Evolutionary conservation across 2,113 vertebrate species (phyloP).

Genomic region (Phalacrocorax aristotelis): DNA sequence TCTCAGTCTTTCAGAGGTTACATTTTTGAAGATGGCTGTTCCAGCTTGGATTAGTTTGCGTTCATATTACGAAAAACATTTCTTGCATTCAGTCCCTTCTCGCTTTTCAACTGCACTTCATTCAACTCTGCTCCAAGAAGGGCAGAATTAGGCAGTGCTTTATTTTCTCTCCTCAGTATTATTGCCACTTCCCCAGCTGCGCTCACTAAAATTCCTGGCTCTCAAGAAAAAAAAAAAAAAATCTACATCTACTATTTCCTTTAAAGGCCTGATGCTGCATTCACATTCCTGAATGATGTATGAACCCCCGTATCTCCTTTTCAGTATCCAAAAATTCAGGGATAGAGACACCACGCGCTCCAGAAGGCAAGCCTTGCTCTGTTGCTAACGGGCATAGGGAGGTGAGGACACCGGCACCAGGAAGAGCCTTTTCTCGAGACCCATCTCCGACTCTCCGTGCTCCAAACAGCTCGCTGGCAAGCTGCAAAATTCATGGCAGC

Average conservation of each 20-base stretch:
- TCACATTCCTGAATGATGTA: background rate
- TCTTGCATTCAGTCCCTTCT: background rate
- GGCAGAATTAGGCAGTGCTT: background rate
- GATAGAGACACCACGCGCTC: background rate
- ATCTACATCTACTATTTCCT: background rate
- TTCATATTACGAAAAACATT: background rate
- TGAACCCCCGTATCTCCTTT: background rate
- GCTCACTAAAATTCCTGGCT: background rate
- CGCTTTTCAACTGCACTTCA: background rate
- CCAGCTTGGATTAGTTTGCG: background rate
- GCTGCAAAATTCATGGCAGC: background rate
- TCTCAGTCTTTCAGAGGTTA: background rate
- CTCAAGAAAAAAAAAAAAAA: background rate
- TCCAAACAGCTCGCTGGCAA: background rate
- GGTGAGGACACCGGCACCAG: fast-evolving
- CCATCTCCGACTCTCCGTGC: fast-evolving
- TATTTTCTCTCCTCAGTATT: background rate
- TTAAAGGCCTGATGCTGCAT: background rate
- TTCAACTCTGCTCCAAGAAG: background rate
- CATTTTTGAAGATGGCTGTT: background rate
- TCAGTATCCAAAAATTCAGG: background rate
- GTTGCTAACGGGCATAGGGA: fast-evolving
- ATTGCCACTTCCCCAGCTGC: background rate
- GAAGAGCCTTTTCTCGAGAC: background rate
- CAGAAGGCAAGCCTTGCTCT: background rate